Percentiles rank a stretch among this genome's conserved stretches.
Conservation (phyloP, 2,888 invertebrate genomes). For the Chironomus riparius region DNA sequence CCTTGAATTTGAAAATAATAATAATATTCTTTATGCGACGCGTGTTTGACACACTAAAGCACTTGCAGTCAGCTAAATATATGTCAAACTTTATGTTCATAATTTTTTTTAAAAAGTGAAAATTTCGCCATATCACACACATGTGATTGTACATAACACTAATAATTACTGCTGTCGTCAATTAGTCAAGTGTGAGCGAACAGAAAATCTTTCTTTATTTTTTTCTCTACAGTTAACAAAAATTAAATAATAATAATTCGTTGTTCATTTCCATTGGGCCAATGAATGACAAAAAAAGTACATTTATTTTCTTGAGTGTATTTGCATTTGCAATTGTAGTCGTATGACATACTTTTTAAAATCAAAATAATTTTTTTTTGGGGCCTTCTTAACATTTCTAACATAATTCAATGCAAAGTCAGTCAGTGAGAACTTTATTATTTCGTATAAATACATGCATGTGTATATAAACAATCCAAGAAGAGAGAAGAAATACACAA, state of each 20-base stretch:
- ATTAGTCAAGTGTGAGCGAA: slow-evolving; percentile 7
- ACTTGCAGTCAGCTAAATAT: not conserved
- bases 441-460: not conserved
- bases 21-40: not conserved
- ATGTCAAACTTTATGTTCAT: not conserved
- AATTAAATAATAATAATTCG: too few relatives aligned
- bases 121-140: slow-evolving; percentile 16
- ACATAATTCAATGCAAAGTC: not conserved
- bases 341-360: slow-evolving; percentile 24
- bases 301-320: too few relatives aligned
- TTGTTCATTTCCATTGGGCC: too few relatives aligned
- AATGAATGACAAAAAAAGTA: not conserved
- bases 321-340: slow-evolving; percentile 15
- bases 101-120: too few relatives aligned
- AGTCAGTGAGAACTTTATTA: not conserved
- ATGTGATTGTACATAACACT: not conserved
- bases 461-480: not conserved
- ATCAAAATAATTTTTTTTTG: not conserved
- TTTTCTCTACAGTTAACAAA: too few relatives aligned
- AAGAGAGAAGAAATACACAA: not conserved
- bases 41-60: not conserved
- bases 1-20: slow-evolving; percentile 23
- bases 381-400: slow-evolving; percentile 11
- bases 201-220: not conserved
- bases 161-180: slow-evolving; percentile 15